Base-by-base conservation (phyloP, 2,888 invertebrate species). In the Labia minor region DNA sequence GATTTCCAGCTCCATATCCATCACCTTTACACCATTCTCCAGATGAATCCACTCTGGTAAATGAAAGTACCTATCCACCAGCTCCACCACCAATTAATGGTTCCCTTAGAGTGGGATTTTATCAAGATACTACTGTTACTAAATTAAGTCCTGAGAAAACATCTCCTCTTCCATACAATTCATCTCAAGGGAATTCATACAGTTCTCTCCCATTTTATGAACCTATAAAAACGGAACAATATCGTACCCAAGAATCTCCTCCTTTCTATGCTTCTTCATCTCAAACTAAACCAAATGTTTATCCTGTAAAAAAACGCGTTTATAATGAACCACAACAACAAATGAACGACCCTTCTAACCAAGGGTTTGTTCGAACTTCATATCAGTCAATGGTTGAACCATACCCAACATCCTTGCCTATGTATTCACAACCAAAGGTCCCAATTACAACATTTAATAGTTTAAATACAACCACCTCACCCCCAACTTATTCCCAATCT, bases 81-180 rank as follows among this genome's bases (percentile, higher is more conserved):
- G 79, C 83, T 0, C 86, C 88, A 74, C 86, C 88, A 0, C 82
- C 86, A 14, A 82, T 89, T n/a, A 91, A 91, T 73, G 90, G 90
- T 0, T 87, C 90, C 2, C 88, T 92, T 3, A 83, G 92, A 71
- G 92, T 91, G 37, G 92, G 92, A 1, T 93, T 93, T 76, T 92
- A 93, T 77, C 92, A 93, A 76, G 92, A 92, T 72, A 89, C 88
- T 20, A 71, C 72, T 21, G 66, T 66, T 19, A 67, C 63, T 67
- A 72, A 73, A 67, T 71, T 71, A 66, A 73, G 74, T 68, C 74
- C 74, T 6, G 74, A 74, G 16, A 73, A 74, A 64, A 68, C 70
- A 0, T 67, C 67, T 21, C 67, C 69, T 4, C 67, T 67, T 61
- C 68, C 68, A 4, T 21, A 37, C 2, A 70, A 70, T 61, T 33